Evolutionary conservation across 2,113 vertebrate species (phyloP), one percentile per base, ranked within the genome.

Genomic region (Platichthys flesus): DNA sequence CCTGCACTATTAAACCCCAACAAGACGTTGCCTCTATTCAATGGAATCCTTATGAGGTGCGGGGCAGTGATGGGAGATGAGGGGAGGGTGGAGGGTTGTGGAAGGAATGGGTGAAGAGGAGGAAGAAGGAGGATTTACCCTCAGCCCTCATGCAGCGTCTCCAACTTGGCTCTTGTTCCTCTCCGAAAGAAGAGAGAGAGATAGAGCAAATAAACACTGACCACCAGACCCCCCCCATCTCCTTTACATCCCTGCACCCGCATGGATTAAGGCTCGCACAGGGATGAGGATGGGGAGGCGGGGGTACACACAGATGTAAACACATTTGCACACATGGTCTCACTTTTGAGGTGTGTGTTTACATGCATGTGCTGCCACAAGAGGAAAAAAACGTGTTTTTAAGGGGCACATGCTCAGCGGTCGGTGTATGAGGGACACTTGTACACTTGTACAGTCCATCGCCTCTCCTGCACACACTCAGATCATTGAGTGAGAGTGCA

Each of bases 201-300:
- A 78, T 63, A 92, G 90, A 83, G 90, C 91, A 95, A 95, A 95
- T 67, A 94, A 94, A 92, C 93, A 91, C 70, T 92, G 86, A 81
- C 2, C 45, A 90, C 81, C 77, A 71, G 61, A 83, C 20, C 64
- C 42, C 15, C 47, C 15, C 7, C 16, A 59, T 76, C 78, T 57
- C 56, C 70, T 78, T 76, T 57, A 76, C 74, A 80, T 88, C 83
- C 78, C 75, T 51, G 47, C 58, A 5, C 87, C 85, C 2, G 81
- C 57, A 59, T 85, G 84, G 90, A 85, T 87, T 78, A 79, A 85
- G 78, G 74, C 1, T 49, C 18, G 2, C 13, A 5, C 70, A 74
- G 83, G 77, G 89, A 9, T 57, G 21, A 23, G 71, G 81, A 62
- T 83, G 47, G 35, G 31, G 70, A 69, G 16, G 59, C 2, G 55